These are phyloP conservation scores for Apantesis nais DNA, from an alignment of 2,888 invertebrate genomes.

Conservation along the genomic window DNA sequence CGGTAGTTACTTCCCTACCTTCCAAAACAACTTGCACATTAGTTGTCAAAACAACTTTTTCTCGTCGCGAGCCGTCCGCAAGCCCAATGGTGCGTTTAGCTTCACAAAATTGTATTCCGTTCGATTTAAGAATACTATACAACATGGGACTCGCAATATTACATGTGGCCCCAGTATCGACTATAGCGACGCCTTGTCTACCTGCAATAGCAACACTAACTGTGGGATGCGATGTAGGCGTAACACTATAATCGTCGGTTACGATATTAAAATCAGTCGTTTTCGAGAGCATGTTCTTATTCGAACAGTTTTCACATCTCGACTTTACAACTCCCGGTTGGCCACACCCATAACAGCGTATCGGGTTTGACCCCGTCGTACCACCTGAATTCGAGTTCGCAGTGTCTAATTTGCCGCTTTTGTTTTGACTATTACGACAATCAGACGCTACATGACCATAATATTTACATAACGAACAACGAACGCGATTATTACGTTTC, in stretches of 20 bases:
- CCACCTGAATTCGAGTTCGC: no score
- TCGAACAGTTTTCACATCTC: background rate
- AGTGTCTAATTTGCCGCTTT: no score
- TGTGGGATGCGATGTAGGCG: background rate
- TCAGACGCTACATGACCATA: no score
- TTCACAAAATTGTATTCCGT: background rate
- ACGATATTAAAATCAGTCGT: background rate
- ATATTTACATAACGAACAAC: no score
- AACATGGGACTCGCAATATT: background rate
- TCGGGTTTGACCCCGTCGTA: background rate
- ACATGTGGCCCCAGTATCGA: conserved; percentile 4
- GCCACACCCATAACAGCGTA: background rate
- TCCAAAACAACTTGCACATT: no score
- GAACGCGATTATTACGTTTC: no score
- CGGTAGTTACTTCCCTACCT: background rate
- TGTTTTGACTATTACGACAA: no score
- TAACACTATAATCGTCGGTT: background rate
- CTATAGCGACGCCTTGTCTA: background rate
- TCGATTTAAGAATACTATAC: background rate
- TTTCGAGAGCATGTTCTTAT: background rate
- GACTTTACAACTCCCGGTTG: background rate
- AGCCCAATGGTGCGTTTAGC: background rate
- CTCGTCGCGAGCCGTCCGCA: background rate
- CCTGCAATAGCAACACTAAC: background rate
- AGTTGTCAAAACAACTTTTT: background rate